Conservation (phyloP, 2,888 invertebrate species). For the Choristoneura rosaceana region DNA sequence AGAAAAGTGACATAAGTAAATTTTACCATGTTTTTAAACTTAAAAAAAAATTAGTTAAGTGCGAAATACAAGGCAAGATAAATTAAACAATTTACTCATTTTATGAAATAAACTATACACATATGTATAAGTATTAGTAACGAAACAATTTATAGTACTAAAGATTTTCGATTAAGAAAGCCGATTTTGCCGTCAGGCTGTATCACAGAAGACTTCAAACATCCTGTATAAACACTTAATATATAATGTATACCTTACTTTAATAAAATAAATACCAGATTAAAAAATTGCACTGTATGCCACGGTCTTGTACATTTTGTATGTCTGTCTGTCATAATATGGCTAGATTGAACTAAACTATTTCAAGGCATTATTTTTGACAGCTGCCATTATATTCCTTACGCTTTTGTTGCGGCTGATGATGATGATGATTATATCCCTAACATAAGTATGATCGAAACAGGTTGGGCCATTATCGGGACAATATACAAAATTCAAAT, state of each 20-base stretch:
- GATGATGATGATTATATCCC: too few species aligned
- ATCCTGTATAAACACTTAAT: conserved; percentile 21
- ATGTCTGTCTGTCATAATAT: neutral
- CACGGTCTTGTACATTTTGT: neutral
- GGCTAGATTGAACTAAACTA: neutral
- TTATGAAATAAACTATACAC: conserved; percentile 5
- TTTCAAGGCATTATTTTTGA: neutral
- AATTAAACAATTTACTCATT: neutral
- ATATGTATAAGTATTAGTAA: neutral
- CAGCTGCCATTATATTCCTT: neutral
- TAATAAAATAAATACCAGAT: conserved; percentile 6
- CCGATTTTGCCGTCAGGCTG: neutral
- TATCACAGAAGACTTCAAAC: conserved; percentile 33
- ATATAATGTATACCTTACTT: conserved; percentile 14
- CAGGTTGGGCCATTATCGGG: too few species aligned
- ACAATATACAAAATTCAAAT: too few species aligned
- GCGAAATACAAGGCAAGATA: neutral
- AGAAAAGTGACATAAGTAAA: neutral
- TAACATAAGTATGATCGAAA: too few species aligned
- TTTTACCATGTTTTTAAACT: neutral
- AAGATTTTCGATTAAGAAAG: neutral
- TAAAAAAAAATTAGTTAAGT: neutral
- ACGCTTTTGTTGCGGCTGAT: too few species aligned
- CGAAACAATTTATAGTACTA: neutral
- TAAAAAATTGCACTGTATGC: conserved; percentile 25